These are phyloP conservation scores for Erpetoichthys calabaricus DNA, from an alignment of 2,797 vertebrate genomes.

Conservation along the genomic window DNA sequence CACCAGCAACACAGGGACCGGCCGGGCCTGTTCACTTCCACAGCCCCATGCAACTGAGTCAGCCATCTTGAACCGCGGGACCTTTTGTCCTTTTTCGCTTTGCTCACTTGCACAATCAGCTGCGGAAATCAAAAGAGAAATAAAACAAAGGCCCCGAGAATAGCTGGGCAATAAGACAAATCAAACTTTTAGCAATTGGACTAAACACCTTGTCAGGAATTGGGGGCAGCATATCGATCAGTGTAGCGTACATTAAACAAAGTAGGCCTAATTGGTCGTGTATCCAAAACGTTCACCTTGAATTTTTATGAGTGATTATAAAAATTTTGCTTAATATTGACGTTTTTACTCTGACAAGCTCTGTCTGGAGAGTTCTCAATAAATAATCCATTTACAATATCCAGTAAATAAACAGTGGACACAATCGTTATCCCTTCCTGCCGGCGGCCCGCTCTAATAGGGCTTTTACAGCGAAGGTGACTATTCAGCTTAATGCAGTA, in stretches of 20 bases:
- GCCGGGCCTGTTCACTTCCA: too few species aligned
- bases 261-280: constrained; percentile 76
- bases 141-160: too few species aligned
- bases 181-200: too few species aligned
- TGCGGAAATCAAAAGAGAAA: too few species aligned
- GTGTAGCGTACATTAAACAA: constrained; percentile 61
- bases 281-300: constrained; percentile 77
- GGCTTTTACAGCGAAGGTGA: constrained; percentile 97
- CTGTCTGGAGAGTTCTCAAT: constrained; percentile 82
- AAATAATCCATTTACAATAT: constrained; percentile 98
- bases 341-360: constrained; percentile 91
- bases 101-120: too few species aligned
- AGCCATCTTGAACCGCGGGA: too few species aligned
- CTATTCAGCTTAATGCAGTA: constrained; percentile 92
- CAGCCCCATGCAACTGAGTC: too few species aligned
- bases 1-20: too few species aligned
- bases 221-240: constrained; percentile 39
- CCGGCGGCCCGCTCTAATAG: constrained; percentile 71
- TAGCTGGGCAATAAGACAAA: too few species aligned
- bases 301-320: constrained; percentile 82
- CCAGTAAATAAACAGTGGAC: constrained; percentile 93
- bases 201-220: too few species aligned
- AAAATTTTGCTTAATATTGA: constrained; percentile 68
- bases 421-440: constrained; percentile 85
- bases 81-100: too few species aligned